These are phyloP conservation scores for Vespertilio murinus DNA, from an alignment of 2,797 vertebrate species.

Conservation along the genomic window DNA sequence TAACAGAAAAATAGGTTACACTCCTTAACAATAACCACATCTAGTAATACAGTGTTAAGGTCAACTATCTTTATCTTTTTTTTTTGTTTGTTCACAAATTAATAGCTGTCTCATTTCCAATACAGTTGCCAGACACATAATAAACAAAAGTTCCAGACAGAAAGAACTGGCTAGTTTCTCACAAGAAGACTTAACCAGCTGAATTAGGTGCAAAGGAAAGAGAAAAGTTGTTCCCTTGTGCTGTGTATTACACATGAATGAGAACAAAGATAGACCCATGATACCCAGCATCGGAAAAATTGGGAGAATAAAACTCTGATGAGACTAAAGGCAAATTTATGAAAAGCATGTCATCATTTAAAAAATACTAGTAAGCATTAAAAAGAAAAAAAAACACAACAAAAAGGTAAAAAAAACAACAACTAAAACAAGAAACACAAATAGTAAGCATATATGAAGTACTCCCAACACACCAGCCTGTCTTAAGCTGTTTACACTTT, in stretches of 20 bases:
- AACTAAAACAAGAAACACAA: no score
- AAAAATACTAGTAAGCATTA: neutral
- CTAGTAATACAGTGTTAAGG: neutral
- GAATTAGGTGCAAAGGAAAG: neutral
- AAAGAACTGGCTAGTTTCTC: neutral
- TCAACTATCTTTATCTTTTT: neutral
- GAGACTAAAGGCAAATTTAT: neutral
- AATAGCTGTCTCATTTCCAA: neutral
- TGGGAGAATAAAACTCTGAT: neutral
- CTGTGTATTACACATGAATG: neutral
- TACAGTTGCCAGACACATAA: neutral
- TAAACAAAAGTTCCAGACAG: neutral
- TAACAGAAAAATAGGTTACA: neutral
- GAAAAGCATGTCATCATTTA: neutral
- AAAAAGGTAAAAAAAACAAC: no score
- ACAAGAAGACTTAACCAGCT: neutral
- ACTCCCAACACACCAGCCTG: neutral
- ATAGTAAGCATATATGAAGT: neutral
- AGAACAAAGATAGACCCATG: neutral
- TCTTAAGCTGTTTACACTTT: neutral
- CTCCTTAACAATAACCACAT: neutral
- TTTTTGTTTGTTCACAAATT: neutral
- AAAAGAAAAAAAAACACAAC: no score
- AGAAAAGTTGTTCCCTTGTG: neutral
- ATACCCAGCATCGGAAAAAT: neutral